Base-by-base conservation (phyloP, 2,797 vertebrate genomes). In the Tokudaia tokunoshimensis region DNA sequence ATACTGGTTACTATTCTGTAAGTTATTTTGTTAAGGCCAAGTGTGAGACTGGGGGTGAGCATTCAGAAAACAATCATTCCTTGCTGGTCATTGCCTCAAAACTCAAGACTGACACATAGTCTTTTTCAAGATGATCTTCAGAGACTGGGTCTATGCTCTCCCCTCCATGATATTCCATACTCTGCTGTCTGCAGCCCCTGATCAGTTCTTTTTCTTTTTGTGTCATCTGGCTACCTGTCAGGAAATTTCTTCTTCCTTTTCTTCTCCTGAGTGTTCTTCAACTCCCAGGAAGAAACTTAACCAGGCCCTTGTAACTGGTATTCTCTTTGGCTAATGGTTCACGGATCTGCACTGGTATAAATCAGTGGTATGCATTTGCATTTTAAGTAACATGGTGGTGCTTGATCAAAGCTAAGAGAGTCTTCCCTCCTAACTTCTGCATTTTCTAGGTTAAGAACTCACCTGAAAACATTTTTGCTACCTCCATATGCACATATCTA, bases 11-110 rank as follows among this genome's bases (percentile, higher is more conserved):
- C 47, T 86, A 61, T 61, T 72, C 47, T 47, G 11, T 41, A 94
- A 96, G 67, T 41, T 50, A 22, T 44, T 93, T 90, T 63, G 41
- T 87, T 93, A 88, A 47, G 47, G 37, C 22, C 4, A 83, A 85
- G 14, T 34, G 9, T n/a, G 37, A 82, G 65, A 84, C 14, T 47
- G 34, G 44, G 34, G 26, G 11, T 24, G 86, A 76, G 83, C 59
- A 87, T 91, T 78, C 74, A 94, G 81, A 76, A 76, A 59, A 88
- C 61, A 37, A 80, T 19, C 70, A 31, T 86, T 41, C 34, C 41
- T 94, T 67, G 4, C 14, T 84, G 34, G 29, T 87, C 20, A 19
- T 15, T 85, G n/a, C 17, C 14, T 94, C 1, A 0, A 86, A 86
- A 86, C 29, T 57, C 55, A 44, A 10, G 91, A 81, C 94, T 84